These are phyloP conservation scores for Silurus lanzhouensis DNA, from an alignment of 2,797 vertebrate genomes.

Conservation along the genomic window DNA sequence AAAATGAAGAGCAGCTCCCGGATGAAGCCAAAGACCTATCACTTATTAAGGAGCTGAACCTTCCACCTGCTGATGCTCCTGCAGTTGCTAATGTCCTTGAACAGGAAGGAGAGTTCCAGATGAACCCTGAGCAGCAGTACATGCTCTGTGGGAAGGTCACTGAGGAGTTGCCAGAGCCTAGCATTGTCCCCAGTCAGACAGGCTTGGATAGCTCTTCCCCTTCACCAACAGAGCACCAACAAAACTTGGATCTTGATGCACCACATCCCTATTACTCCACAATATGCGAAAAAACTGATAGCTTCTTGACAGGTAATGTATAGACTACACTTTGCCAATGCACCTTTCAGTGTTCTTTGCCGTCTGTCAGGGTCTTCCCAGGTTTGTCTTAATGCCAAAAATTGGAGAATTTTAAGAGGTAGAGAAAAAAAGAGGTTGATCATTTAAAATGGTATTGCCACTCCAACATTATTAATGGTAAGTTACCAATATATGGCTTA, in stretches of 20 bases:
- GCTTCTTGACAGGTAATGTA: constrained; percentile 82
- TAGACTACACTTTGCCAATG: constrained; percentile 56
- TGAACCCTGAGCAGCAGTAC: constrained; percentile 66
- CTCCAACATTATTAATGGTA: constrained; percentile 55
- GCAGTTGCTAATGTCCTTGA: constrained; percentile 21
- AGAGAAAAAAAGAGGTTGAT: constrained; percentile 21
- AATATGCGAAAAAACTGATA: constrained; percentile 79
- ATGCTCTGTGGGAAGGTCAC: constrained; percentile 68
- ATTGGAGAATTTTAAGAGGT: constrained; percentile 50
- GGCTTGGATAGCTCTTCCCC: constrained; percentile 35
- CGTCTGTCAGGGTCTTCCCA: constrained; percentile 61
- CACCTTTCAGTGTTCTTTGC: constrained; percentile 51
- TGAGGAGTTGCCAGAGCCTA: constrained; percentile 35
- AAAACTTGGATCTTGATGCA: constrained; percentile 60
- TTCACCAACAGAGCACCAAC: constrained; percentile 44
- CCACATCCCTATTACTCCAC: constrained; percentile 75
- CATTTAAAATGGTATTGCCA: constrained; percentile 49
- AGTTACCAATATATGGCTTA: constrained; percentile 67
- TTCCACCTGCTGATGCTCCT: constrained; percentile 26
- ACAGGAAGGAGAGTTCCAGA: constrained; percentile 34
- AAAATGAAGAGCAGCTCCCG: constrained; percentile 69
- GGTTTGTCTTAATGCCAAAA: constrained; percentile 57
- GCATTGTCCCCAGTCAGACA: constrained; percentile 41
- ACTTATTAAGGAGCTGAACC: constrained; percentile 56
- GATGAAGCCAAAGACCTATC: constrained; percentile 72